Conservation (phyloP, 2,888 invertebrate species). For the Cheilosia impressa region DNA sequence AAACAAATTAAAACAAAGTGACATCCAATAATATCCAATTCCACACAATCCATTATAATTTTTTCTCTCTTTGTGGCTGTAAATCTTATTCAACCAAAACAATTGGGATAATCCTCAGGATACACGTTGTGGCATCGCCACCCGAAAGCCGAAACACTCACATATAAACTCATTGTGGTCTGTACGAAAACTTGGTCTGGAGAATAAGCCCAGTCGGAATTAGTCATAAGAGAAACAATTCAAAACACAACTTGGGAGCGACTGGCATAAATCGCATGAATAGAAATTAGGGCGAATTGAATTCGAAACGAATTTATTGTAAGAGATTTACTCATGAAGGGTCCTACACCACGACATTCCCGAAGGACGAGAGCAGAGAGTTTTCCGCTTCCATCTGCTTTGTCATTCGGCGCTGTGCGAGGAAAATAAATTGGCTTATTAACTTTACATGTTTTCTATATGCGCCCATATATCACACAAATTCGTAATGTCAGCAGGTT, state of each 20-base stretch:
- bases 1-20: conserved; percentile 58
- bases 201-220: conserved; percentile 59
- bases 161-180: conserved; percentile 21
- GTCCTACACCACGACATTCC: conserved; percentile 31
- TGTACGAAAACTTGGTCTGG: conserved; percentile 29
- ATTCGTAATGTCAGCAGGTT: conserved; percentile 73
- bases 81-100: conserved; percentile 70
- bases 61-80: conserved; percentile 32
- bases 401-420: conserved; percentile 32
- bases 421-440: conserved; percentile 75
- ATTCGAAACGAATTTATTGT: conserved; percentile 74
- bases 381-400: conserved; percentile 32
- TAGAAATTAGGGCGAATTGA: conserved; percentile 75
- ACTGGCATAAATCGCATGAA: conserved; percentile 71
- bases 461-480: conserved; percentile 66
- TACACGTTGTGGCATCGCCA: conserved; percentile 61
- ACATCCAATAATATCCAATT: conserved; percentile 49
- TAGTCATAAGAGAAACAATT: conserved; percentile 65
- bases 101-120: conserved; percentile 68
- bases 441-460: conserved; percentile 69
- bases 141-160: conserved; percentile 25
- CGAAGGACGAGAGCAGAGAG: conserved; percentile 36
- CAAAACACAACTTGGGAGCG: conserved; percentile 64
- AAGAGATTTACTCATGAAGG: conserved; percentile 60
- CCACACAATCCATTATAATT: conserved; percentile 47